A percentile compares a stretch with the other conserved stretches of the same genome.
These are phyloP conservation scores for Chrysogorgia sp. DNA, from an alignment of 92 coral and sea anemone genomes.

Conservation along the genomic window DNA sequence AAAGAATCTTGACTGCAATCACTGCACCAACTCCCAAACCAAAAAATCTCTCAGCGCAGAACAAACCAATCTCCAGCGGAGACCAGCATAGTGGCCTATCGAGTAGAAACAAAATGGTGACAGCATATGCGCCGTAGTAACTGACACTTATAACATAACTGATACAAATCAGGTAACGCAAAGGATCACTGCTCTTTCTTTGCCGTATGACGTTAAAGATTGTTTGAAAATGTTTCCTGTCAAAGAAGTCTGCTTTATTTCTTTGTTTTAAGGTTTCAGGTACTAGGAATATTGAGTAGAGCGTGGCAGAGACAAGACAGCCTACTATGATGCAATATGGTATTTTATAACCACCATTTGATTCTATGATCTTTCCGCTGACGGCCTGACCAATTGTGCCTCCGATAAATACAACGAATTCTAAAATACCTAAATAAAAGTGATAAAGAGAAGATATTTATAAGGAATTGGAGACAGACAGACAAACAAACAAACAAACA, in stretches of 20 bases:
- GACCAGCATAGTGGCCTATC: slow-evolving; percentile 37
- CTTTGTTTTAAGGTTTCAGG: slow-evolving; percentile 28
- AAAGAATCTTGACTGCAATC: slow-evolving; percentile 60
- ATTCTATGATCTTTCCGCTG: slow-evolving; percentile 40
- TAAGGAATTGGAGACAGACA: neutral
- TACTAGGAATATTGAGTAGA: slow-evolving; percentile 17
- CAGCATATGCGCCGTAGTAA: slow-evolving; percentile 27
- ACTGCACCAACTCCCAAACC: slow-evolving; percentile 74
- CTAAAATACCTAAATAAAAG: slow-evolving; percentile 20
- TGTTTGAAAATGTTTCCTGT: slow-evolving; percentile 33
- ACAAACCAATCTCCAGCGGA: slow-evolving; percentile 34
- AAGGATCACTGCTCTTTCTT: neutral
- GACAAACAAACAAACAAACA: neutral
- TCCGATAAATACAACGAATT: slow-evolving; percentile 38
- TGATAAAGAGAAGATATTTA: neutral
- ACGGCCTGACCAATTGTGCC: slow-evolving; percentile 44
- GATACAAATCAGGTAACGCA: slow-evolving; percentile 17
- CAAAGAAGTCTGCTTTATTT: slow-evolving; percentile 33
- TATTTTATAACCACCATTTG: slow-evolving; percentile 18
- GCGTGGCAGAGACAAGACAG: slow-evolving; percentile 11
- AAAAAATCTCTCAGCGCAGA: slow-evolving; percentile 70
- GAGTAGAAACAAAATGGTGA: slow-evolving; percentile 32
- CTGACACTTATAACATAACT: slow-evolving; percentile 16
- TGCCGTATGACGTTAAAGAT: slow-evolving; percentile 8
- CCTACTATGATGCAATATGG: slow-evolving; percentile 26